Evolutionary conservation across 2,888 invertebrate genomes (phyloP).

Genomic region (Morinoia aosen): DNA sequence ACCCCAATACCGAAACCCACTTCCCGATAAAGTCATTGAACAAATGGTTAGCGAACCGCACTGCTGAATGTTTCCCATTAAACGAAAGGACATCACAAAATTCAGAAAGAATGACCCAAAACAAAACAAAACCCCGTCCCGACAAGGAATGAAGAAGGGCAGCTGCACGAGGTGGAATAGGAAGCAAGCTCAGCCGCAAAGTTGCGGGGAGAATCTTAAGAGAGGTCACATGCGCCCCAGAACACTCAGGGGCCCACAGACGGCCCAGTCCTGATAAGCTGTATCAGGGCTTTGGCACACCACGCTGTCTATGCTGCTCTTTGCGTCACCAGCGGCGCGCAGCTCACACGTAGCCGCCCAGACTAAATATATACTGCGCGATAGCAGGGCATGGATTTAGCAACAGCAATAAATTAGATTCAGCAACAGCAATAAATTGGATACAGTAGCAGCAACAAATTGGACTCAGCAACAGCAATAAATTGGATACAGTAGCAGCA

Average conservation of each 20-base stretch:
- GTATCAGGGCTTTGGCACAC: conserved; percentile 43
- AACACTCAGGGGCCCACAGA: conserved; percentile 1
- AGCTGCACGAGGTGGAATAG: neutral
- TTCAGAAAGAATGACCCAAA: neutral
- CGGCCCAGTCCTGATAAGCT: conserved; percentile 28
- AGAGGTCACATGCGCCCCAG: conserved; percentile 24
- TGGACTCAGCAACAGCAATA: no score
- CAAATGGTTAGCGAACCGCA: neutral
- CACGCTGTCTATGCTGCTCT: conserved; percentile 49
- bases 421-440: no score
- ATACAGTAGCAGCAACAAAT: no score
- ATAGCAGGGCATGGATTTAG: neutral
- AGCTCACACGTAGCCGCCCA: neutral
- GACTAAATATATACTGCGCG: neutral
- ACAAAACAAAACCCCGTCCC: neutral
- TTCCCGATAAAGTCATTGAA: neutral
- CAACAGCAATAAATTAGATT: no score
- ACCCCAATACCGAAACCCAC: neutral
- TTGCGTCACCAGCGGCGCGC: conserved; percentile 16
- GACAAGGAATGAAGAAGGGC: neutral
- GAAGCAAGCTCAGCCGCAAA: neutral
- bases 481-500: no score
- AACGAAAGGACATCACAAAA: neutral
- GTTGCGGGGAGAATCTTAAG: neutral
- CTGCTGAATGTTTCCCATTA: neutral